These are phyloP conservation scores for Lottia gigantea DNA, from an alignment of 2,888 invertebrate genomes.

Conservation along the genomic window DNA sequence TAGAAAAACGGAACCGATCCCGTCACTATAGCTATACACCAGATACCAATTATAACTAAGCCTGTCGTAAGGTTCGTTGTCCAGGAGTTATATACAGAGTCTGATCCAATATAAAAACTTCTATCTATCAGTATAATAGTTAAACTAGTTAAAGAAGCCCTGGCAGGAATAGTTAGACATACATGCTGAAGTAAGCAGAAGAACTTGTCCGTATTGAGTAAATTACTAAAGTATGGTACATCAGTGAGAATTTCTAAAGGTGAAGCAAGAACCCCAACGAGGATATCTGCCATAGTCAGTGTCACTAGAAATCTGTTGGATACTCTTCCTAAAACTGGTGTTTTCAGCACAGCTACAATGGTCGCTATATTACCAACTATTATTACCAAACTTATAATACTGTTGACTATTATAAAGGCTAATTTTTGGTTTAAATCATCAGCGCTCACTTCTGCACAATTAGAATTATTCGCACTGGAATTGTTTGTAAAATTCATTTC, in stretches of 20 bases:
- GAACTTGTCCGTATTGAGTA: conserved; percentile 1
- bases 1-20: conserved; percentile 26
- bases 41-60: conserved; percentile 13
- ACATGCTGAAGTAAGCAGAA: conserved; percentile 12
- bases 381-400: no score
- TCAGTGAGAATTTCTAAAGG: conserved; percentile 12
- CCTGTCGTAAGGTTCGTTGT: conserved; percentile 20
- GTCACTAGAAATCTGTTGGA: conserved; percentile 16
- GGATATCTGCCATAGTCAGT: conserved; percentile 17
- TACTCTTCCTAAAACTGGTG: conserved; percentile 11
- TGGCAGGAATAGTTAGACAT: neutral
- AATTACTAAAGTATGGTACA: neutral
- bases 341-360: conserved; percentile 10
- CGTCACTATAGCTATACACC: conserved; percentile 20
- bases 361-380: conserved; percentile 14
- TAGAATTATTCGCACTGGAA: no score
- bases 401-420: no score
- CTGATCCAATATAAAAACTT: conserved; percentile 23
- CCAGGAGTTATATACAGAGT: conserved; percentile 17
- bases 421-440: no score
- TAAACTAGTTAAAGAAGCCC: conserved; percentile 4
- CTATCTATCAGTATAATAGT: conserved; percentile 13
- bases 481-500: no score
- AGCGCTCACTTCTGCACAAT: no score
- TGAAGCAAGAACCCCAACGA: conserved; percentile 2